Conservation (phyloP, 2,113 vertebrate genomes). For the Otocyon megalotis region DNA sequence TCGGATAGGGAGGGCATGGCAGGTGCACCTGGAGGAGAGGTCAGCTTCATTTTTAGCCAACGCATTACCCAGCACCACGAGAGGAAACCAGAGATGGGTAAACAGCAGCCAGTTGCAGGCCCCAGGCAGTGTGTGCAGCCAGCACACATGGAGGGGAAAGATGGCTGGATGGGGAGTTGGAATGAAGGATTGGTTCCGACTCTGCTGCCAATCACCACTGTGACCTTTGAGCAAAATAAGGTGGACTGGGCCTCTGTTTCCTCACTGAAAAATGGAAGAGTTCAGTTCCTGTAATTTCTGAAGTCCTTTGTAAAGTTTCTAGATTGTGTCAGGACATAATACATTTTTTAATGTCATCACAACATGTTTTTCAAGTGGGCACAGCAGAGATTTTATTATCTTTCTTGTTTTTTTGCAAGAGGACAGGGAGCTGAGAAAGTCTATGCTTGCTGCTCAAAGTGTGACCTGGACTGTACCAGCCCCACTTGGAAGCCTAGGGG, state of each 20-base stretch:
- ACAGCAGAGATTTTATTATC: background rate
- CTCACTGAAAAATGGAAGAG: background rate
- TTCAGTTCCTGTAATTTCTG: background rate
- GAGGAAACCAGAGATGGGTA: background rate
- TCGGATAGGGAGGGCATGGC: background rate
- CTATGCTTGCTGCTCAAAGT: background rate
- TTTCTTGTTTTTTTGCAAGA: background rate
- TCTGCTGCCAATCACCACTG: background rate
- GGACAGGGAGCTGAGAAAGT: background rate
- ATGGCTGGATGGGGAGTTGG: background rate
- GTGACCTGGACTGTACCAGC: too few relatives aligned
- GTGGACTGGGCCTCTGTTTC: background rate
- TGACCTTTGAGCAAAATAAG: constrained; percentile 16
- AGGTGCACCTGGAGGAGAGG: background rate
- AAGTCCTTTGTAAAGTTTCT: background rate
- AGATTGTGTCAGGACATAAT: background rate
- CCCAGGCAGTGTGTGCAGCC: background rate
- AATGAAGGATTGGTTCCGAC: background rate
- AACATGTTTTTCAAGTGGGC: background rate
- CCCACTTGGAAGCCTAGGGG: background rate
- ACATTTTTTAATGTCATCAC: background rate
- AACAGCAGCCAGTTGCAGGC: background rate
- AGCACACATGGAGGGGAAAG: background rate
- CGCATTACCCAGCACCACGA: background rate
- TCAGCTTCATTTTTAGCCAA: background rate